Evolutionary conservation across 2,888 invertebrate genomes (phyloP).

Genomic region (Scrobipalpa costella): DNA sequence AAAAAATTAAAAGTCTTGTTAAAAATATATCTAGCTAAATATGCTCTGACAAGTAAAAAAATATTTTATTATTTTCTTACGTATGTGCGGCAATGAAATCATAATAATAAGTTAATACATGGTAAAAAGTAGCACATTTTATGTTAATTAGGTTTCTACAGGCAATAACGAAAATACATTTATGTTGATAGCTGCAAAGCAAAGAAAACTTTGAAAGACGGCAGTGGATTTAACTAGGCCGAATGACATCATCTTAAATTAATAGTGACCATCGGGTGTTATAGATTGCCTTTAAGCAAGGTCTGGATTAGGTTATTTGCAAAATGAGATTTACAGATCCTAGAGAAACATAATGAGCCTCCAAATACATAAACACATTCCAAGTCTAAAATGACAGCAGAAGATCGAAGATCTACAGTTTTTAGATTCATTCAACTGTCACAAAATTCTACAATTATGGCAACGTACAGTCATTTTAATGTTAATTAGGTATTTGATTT

Average conservation of each 20-base stretch:
- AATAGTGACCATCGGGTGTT: no score
- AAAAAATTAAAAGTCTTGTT: neutral
- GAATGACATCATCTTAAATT: neutral
- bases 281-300: no score
- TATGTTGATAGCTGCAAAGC: no score
- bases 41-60: no score
- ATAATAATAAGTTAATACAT: neutral
- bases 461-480: neutral
- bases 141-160: no score
- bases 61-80: neutral
- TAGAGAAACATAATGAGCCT: no score
- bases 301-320: no score
- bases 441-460: neutral
- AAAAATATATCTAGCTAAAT: neutral
- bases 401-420: conserved; percentile 1
- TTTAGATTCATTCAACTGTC: neutral
- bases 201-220: no score
- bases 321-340: no score
- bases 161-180: no score
- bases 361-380: no score
- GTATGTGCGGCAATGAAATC: neutral
- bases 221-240: neutral
- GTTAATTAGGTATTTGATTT: neutral
- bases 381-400: neutral
- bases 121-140: neutral